Evolutionary conservation across 2,888 invertebrate species (phyloP), one percentile per base, ranked within the genome.

Genomic region (Leptopilina drosophilae): DNA sequence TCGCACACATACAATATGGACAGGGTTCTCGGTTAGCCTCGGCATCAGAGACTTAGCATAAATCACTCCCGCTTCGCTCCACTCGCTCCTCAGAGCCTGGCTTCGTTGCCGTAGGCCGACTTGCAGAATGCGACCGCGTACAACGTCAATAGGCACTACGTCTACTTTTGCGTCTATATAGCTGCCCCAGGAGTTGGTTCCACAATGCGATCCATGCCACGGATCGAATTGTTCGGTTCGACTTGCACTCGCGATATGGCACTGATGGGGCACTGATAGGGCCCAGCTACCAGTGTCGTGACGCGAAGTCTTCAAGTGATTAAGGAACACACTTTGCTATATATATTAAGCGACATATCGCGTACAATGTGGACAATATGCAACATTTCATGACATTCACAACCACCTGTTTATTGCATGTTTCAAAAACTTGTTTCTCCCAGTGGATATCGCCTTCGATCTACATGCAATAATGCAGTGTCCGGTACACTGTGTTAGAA

Each of bases 21-120:
- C 87, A 78, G 85, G 86, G 87, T 88, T 88, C 89, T 87, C 86
- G 85, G 86, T 87, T 88, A 86, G 86, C 88, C 88, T 81, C 81
- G 85, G 88, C 89, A 87, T 88, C 88, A 85, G 85, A 87, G 89
- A 88, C 89, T 90, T 87, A 87, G 90, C 90, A 91, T 91, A 91
- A 91, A 91, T 91, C 91, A 91, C 90, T 90, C 90, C 89, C 89
- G 89, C 89, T 87, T 80, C 82, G 83, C 84, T 83, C 82, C 80
- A 84, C 84, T 84, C 84, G 84, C 83, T 83, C 81, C 79, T 80
- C 77, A 84, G 49, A 49, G 81, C 79, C 82, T 79, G 82, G 78
- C 84, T 69, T 49, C 73, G 26, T 56, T 56, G 69, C 81, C 78
- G 76, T 62, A 62, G 15, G 66, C 80, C 79, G 77, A 77, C 80